These are phyloP conservation scores for Esox masquinongy DNA, from an alignment of 2,797 vertebrate species.

Conservation along the genomic window DNA sequence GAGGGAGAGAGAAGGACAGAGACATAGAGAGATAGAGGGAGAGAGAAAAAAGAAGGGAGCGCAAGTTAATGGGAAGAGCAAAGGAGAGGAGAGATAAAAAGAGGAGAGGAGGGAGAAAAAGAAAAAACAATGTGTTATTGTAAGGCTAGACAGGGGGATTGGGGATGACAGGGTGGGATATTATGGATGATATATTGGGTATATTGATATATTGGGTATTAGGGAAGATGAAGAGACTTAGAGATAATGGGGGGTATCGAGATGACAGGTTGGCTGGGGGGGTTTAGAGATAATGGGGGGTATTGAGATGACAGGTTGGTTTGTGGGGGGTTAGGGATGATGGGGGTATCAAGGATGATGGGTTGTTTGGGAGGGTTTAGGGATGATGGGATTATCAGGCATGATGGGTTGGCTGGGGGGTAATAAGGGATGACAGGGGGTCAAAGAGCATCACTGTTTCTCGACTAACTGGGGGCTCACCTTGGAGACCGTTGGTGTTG, in stretches of 20 bases:
- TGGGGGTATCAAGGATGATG: no score
- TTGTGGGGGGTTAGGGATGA: conserved; percentile 46
- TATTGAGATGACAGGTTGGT: background rate
- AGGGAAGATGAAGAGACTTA: conserved; percentile 40
- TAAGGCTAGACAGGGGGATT: conserved; percentile 6
- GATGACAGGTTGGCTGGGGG: background rate
- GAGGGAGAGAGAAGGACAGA: conserved; percentile 5
- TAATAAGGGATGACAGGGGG: no score
- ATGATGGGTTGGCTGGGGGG: background rate
- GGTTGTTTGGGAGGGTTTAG: conserved; percentile 9
- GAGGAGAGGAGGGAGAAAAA: background rate
- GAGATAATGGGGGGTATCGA: conserved; percentile 20
- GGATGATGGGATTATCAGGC: no score
- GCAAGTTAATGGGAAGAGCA: conserved; percentile 13
- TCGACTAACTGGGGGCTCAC: conserved; percentile 64
- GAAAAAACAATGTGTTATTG: conserved; percentile 29
- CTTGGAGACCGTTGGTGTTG: conserved; percentile 97
- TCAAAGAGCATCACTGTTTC: no score
- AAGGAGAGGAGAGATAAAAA: conserved; percentile 3
- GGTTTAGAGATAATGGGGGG: conserved; percentile 41
- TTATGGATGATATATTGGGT: conserved; percentile 6
- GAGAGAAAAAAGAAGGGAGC: background rate
- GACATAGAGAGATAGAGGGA: conserved; percentile 29
- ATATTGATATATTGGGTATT: background rate
- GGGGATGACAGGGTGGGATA: conserved; percentile 9